Conservation (phyloP, 2,797 vertebrate genomes). For the Syngnathus acus region DNA sequence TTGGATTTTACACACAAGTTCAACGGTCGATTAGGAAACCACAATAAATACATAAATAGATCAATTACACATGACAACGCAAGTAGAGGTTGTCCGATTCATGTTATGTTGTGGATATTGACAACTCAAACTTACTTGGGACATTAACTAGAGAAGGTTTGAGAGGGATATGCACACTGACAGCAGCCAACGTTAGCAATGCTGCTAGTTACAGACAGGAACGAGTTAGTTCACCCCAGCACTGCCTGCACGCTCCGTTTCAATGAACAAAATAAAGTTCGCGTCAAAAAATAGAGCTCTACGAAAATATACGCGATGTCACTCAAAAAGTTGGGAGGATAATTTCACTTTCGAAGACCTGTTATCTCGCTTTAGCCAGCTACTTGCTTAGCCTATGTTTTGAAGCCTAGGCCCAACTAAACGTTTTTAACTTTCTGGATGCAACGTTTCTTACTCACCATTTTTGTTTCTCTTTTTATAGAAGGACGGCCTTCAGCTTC, state of each 20-base stretch:
- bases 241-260: conserved; percentile 13
- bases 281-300: rapidly evolving
- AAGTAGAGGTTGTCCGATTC: background rate
- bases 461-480: conserved; percentile 47
- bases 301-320: background rate
- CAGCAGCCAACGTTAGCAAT: conserved; percentile 32
- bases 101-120: background rate
- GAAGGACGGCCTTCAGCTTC: conserved; percentile 8
- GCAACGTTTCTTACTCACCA: conserved; percentile 54
- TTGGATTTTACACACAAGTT: background rate
- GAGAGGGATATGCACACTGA: conserved; percentile 15
- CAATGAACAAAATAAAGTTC: background rate
- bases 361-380: conserved; percentile 22
- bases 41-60: background rate
- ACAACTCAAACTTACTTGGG: background rate
- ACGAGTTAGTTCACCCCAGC: conserved; percentile 51
- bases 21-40: background rate
- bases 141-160: background rate
- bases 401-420: conserved; percentile 42
- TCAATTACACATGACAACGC: background rate
- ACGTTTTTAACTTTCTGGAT: conserved; percentile 8
- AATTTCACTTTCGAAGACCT: conserved; percentile 14
- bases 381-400: conserved; percentile 45
- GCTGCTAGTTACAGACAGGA: conserved; percentile 27
- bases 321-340: background rate